Conservation (phyloP, 2,888 invertebrate genomes). For the Rhagonycha fulva region DNA sequence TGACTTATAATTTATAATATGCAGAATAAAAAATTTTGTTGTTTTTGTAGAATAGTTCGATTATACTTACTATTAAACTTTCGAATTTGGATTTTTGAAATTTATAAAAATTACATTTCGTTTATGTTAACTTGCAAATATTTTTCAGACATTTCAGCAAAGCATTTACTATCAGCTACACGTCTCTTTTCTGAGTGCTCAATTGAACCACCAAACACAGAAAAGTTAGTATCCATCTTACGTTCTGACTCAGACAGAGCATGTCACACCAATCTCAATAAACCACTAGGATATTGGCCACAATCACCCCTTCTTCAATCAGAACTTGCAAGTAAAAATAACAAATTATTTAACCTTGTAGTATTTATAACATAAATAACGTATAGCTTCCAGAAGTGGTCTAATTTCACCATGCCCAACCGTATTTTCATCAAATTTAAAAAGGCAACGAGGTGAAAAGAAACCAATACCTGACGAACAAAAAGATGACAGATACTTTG, state of each 20-base stretch:
- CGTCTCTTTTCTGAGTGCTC: constrained; percentile 16
- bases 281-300: constrained; percentile 16
- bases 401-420: constrained; percentile 14
- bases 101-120: too few relatives aligned
- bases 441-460: constrained; percentile 77
- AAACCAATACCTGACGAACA: constrained; percentile 84
- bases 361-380: neutral
- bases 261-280: constrained; percentile 4
- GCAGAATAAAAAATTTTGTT: too few relatives aligned
- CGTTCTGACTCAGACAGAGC: constrained; percentile 12
- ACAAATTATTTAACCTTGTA: neutral
- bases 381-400: constrained; percentile 1
- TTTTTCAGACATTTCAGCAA: constrained; percentile 17
- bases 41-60: too few relatives aligned
- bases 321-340: constrained; percentile 12
- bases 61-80: too few relatives aligned
- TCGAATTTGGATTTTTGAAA: too few relatives aligned
- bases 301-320: constrained; percentile 5
- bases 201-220: constrained; percentile 7
- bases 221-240: constrained; percentile 10
- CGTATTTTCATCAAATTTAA: constrained; percentile 39
- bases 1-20: neutral
- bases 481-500: constrained; percentile 90
- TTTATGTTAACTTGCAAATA: neutral
- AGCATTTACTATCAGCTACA: constrained; percentile 15